A percentile compares a stretch with the other conserved stretches of the same genome.
Conservation (phyloP, 1,140 invertebrate genomes). For the Atta colombica region DNA sequence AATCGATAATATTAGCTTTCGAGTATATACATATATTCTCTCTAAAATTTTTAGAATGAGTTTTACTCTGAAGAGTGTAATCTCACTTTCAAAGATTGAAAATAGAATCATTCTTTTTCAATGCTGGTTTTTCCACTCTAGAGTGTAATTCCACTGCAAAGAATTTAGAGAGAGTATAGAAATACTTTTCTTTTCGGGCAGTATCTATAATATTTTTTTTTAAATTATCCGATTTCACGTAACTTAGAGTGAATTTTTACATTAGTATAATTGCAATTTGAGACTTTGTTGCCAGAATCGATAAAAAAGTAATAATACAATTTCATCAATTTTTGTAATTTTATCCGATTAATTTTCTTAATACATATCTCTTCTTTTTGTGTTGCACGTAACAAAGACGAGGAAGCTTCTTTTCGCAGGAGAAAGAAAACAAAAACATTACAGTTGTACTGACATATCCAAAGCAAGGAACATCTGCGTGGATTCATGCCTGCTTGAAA, state of each 20-base stretch:
- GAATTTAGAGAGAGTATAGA: not conserved
- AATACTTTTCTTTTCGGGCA: not conserved
- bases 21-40: not conserved
- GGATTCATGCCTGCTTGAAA: slow-evolving; percentile 62
- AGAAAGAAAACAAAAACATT: slow-evolving; percentile 59
- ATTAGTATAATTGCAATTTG: not conserved
- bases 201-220: not conserved
- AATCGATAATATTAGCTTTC: slow-evolving; percentile 4
- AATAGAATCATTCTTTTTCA: too few relatives aligned
- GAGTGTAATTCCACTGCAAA: too few relatives aligned
- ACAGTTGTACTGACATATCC: slow-evolving; percentile 60
- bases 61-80: too few relatives aligned
- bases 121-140: too few relatives aligned
- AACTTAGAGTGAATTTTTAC: not conserved
- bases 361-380: not conserved
- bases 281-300: not conserved
- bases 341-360: not conserved
- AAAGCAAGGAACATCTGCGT: slow-evolving; percentile 68
- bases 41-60: too few relatives aligned
- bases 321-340: not conserved
- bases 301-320: not conserved
- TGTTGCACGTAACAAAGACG: slow-evolving; percentile 5
- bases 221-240: not conserved
- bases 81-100: too few relatives aligned
- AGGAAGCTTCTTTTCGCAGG: not conserved